A percentile compares a stretch with the other conserved stretches of the same genome.
Conservation (phyloP, 2,113 vertebrate species). For the Guaruba guarouba region DNA sequence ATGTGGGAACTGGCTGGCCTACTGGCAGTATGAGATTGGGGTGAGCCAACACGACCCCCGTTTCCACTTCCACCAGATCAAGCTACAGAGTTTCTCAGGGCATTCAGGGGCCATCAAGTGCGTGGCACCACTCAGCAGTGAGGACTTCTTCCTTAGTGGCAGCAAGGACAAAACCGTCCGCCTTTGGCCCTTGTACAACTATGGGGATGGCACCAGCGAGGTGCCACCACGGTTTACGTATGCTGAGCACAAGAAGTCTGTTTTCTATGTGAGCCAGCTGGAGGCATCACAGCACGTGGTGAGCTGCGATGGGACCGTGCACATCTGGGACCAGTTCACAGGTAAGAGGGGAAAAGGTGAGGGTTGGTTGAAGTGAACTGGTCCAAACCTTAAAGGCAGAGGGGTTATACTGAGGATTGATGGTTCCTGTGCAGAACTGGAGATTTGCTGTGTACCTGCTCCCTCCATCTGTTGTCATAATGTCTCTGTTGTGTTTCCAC, state of each 20-base stretch:
- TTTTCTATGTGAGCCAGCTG: constrained; percentile 91
- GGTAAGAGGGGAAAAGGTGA: constrained; percentile 72
- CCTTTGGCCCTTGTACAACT: constrained; percentile 94
- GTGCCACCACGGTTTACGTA: constrained; percentile 85
- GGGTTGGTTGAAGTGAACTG: background rate
- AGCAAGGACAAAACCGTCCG: constrained; percentile 96
- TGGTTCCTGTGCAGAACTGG: background rate
- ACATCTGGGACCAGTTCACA: constrained; percentile 95
- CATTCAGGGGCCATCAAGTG: constrained; percentile 91
- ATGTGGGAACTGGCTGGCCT: constrained; percentile 97
- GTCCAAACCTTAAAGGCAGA: background rate
- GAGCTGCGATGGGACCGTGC: constrained; percentile 94
- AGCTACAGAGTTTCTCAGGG: constrained; percentile 92
- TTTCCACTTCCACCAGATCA: constrained; percentile 98
- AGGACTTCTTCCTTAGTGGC: constrained; percentile 96
- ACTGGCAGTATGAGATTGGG: constrained; percentile 98
- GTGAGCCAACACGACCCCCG: constrained; percentile 91
- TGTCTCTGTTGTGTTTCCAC: background rate
- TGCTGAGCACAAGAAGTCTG: constrained; percentile 86
- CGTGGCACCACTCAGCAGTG: constrained; percentile 83
- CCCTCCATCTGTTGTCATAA: background rate
- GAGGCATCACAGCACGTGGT: constrained; percentile 90
- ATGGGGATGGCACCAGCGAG: constrained; percentile 88
- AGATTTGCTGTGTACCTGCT: background rate
- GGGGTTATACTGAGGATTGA: background rate